Base-by-base conservation (phyloP, 2,113 vertebrate genomes). In the Marmota flaviventris region DNA sequence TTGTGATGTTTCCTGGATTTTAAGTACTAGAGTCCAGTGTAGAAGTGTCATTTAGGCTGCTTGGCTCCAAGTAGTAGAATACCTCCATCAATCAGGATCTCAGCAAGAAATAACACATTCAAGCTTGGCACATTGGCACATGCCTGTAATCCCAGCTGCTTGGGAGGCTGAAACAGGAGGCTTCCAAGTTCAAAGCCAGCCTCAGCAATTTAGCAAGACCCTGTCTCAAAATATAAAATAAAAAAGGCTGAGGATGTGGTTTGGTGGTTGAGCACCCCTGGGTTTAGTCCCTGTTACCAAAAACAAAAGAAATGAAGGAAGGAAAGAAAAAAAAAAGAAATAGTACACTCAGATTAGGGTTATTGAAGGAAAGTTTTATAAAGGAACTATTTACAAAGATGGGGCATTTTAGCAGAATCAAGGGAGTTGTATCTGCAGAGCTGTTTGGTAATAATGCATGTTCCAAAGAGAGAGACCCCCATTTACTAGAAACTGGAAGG, bases 1-100 rank as follows among this genome's bases (percentile, higher is more conserved):
- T 85, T 58, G 18, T 53, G 69, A 45, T 95, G 37, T 86, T 85
- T 92, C 56, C 84, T 94, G 79, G 69, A 45, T 91, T 89, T 97
- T 95, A 89, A 77, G 70, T 93, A 73, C 45, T 78, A 42, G 82
- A 96, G 65, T 69, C 34, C 81, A 85, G 27, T 76, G 25, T 84
- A 67, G 39, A 56, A 27, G 1, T 84, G 39, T 91, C 29, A 85
- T 20, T 82, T 73, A 63, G 73, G 39, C 34, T 53, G 45, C 34
- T 82, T 10, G 72, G 61, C 72, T 87, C 27, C 86, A 90, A 92
- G 65, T 96, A 95, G 56, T 75, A 76, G 32, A 87, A 39, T 4
- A 76, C 58, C 76, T 81, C 61, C 58, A 82, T 67, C 65, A 51
- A 0, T 42, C 39, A n/a, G 73, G 34, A 58, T 97, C 76, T 95